Conservation (phyloP, 2,797 vertebrate species). For the Lutra lutra region DNA sequence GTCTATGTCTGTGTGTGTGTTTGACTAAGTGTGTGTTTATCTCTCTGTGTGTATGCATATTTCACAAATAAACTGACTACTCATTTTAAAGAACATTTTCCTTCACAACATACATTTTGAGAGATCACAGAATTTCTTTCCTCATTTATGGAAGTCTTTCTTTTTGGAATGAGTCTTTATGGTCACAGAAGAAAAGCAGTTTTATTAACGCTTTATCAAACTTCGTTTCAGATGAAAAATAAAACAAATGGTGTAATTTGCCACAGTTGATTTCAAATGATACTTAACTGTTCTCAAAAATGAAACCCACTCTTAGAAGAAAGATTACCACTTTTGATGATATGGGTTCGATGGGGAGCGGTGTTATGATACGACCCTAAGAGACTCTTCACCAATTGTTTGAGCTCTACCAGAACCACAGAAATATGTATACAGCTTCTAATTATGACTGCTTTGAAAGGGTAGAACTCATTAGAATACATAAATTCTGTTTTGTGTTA, state of each 20-base stretch:
- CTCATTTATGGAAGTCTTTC: background rate
- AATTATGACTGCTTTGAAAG: background rate
- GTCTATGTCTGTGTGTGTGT: background rate
- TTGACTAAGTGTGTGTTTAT: background rate
- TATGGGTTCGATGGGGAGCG: background rate
- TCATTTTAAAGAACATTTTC: background rate
- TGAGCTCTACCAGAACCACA: background rate
- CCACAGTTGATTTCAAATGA: background rate
- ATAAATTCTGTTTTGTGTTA: constrained; percentile 27
- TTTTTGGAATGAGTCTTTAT: background rate
- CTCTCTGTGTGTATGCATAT: background rate
- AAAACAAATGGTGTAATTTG: background rate
- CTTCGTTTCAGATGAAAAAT: constrained; percentile 20
- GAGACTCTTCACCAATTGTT: background rate
- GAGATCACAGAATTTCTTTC: background rate
- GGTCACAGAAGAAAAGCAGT: background rate
- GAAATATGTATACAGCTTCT: background rate
- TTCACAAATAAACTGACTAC: background rate
- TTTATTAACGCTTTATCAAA: constrained; percentile 30
- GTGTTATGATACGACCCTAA: background rate
- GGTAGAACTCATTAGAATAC: background rate
- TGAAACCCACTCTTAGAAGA: background rate
- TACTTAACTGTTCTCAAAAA: background rate
- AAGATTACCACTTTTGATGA: background rate
- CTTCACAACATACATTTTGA: background rate